A percentile compares a stretch with the other conserved stretches of the same genome.
Conservation (phyloP, 1,140 invertebrate species). For the Leptinotarsa defecta region DNA sequence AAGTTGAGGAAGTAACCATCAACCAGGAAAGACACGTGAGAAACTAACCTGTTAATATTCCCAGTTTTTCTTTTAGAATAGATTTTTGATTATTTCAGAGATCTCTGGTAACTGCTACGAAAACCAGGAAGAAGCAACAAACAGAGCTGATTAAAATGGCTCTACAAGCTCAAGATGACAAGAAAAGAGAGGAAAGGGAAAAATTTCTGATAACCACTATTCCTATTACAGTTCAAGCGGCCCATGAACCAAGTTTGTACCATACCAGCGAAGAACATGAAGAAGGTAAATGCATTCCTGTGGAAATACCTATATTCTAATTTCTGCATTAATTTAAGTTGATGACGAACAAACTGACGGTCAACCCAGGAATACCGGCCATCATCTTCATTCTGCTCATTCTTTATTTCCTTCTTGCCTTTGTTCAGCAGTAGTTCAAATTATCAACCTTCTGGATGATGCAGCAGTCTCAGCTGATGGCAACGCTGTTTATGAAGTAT, state of each 20-base stretch:
- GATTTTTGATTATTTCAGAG: slow-evolving; percentile 64
- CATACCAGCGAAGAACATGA: slow-evolving; percentile 85
- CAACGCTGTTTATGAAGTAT: slow-evolving; percentile 86
- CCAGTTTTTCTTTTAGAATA: slow-evolving; percentile 2
- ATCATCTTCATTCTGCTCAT: slow-evolving; percentile 87
- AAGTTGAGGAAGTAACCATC: slow-evolving; percentile 98
- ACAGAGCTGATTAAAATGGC: slow-evolving; percentile 96
- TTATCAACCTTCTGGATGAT: slow-evolving; percentile 94
- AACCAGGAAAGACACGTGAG: slow-evolving; percentile 97
- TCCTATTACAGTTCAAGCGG: slow-evolving; percentile 92
- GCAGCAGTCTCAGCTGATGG: slow-evolving; percentile 94
- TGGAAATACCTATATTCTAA: not conserved
- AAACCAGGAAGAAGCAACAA: slow-evolving; percentile 97
- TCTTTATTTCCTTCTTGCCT: slow-evolving; percentile 95
- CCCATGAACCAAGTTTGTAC: slow-evolving; percentile 92
- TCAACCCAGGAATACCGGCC: slow-evolving; percentile 68
- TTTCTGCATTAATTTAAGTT: slow-evolving; percentile 12
- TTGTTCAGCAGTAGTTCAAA: slow-evolving; percentile 92
- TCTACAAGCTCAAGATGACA: slow-evolving; percentile 93
- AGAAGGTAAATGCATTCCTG: slow-evolving; percentile 65
- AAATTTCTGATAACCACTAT: slow-evolving; percentile 97
- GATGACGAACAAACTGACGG: slow-evolving; percentile 75
- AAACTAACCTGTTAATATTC: no score
- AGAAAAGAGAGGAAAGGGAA: slow-evolving; percentile 90
- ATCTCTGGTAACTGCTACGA: slow-evolving; percentile 96